A percentile compares a stretch with the other conserved stretches of the same genome.
Conservation (phyloP, 1,140 invertebrate genomes). For the Aphelenchoides fujianensis region DNA sequence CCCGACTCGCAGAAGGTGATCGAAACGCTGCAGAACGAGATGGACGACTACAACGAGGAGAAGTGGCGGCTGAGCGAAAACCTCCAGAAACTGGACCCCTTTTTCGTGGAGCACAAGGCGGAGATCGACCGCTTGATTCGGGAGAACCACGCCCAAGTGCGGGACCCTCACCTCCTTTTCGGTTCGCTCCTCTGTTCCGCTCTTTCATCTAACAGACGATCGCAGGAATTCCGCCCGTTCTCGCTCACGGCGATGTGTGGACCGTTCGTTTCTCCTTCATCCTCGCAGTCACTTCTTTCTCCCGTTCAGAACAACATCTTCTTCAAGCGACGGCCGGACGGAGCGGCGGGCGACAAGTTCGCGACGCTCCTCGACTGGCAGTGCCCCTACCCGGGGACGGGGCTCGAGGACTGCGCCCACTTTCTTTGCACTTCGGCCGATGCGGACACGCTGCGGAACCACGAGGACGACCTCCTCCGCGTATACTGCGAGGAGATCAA, state of each 20-base stretch:
- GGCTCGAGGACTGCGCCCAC: not conserved
- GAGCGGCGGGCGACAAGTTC: not conserved
- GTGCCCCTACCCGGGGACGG: not conserved
- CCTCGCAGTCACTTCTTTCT: no score
- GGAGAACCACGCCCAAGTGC: not conserved
- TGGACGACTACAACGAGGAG: not conserved
- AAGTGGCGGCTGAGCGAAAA: not conserved
- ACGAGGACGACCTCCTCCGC: constrained; percentile 3
- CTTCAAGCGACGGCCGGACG: not conserved
- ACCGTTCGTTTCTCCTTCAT: no score
- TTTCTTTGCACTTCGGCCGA: not conserved
- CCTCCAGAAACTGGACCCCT: not conserved
- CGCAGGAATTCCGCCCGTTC: not conserved
- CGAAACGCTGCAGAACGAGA: not conserved
- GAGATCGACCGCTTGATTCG: not conserved
- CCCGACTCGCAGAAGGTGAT: not conserved
- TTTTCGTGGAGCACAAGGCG: not conserved
- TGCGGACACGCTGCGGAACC: not conserved
- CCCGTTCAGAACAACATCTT: constrained; percentile 15
- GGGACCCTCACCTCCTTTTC: not conserved
- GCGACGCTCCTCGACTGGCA: not conserved
- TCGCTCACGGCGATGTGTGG: constrained; percentile 3
- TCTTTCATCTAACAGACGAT: no score
- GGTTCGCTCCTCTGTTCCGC: no score
- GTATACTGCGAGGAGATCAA: not conserved